Percentiles rank a stretch among this genome's conserved stretches.
Evolutionary conservation across 2,797 vertebrate species (phyloP).

Genomic region (Acanthurus lineatus): DNA sequence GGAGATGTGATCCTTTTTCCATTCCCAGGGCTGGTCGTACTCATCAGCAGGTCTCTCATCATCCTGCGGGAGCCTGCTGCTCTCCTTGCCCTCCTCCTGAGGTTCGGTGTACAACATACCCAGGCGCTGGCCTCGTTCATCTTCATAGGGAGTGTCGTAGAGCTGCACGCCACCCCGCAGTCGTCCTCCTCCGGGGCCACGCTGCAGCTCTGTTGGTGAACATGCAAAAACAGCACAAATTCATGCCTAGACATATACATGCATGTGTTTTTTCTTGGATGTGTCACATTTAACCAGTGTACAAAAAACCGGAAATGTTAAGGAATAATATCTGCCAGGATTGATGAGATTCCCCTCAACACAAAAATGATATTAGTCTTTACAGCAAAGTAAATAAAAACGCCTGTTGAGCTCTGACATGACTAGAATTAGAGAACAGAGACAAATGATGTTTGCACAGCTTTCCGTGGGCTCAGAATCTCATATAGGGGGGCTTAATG

Average conservation of each 20-base stretch:
- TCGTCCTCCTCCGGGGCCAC: constrained; percentile 70
- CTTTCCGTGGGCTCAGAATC: constrained; percentile 71
- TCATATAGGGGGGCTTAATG: constrained; percentile 77
- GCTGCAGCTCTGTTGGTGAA: constrained; percentile 81
- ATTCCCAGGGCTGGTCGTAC: constrained; percentile 98
- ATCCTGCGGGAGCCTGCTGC: constrained; percentile 89
- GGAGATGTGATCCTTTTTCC: constrained; percentile 96
- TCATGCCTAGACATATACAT: neutral
- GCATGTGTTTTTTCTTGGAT: neutral
- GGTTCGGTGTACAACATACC: constrained; percentile 62
- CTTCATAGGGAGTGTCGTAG: constrained; percentile 94
- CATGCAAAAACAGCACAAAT: constrained; percentile 22
- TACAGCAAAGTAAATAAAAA: constrained; percentile 52
- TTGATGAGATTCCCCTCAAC: constrained; percentile 16
- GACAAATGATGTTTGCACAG: constrained; percentile 83
- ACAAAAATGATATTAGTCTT: constrained; percentile 55
- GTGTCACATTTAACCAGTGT: neutral
- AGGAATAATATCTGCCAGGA: constrained; percentile 24
- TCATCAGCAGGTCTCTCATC: constrained; percentile 94
- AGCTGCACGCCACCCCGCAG: constrained; percentile 85
- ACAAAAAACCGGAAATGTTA: constrained; percentile 12
- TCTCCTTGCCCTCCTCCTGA: constrained; percentile 82
- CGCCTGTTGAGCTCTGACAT: constrained; percentile 76
- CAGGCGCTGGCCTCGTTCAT: constrained; percentile 71
- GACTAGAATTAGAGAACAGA: constrained; percentile 69